Evolutionary conservation across 2,113 vertebrate species (phyloP).

Genomic region (Lanius collurio): DNA sequence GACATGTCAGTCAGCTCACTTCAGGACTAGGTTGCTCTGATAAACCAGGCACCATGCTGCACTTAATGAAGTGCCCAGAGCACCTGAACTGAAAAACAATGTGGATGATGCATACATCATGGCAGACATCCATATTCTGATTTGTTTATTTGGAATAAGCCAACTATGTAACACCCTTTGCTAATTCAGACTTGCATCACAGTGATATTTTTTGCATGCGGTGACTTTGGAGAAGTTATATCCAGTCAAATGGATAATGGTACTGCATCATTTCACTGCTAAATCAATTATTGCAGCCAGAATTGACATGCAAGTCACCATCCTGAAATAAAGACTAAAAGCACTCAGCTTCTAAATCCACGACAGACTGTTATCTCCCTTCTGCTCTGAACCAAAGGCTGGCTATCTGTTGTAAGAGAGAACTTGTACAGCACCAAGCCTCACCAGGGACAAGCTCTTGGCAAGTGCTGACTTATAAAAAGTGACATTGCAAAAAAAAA

Average conservation of each 20-base stretch:
- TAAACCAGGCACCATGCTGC: background rate
- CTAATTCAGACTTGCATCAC: background rate
- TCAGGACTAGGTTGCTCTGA: background rate
- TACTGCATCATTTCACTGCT: background rate
- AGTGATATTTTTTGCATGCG: background rate
- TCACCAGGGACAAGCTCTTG: background rate
- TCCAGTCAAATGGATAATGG: background rate
- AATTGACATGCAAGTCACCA: background rate
- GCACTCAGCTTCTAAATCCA: background rate
- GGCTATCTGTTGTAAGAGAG: background rate
- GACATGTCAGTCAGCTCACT: background rate
- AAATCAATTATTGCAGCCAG: background rate
- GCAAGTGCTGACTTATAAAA: background rate
- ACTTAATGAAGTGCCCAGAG: background rate
- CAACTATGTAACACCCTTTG: rapidly evolving
- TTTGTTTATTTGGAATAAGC: background rate
- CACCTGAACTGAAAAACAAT: background rate
- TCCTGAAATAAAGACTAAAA: background rate
- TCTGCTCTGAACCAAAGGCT: background rate
- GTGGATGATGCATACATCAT: background rate
- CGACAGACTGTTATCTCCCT: background rate
- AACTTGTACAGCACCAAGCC: background rate
- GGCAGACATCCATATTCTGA: background rate
- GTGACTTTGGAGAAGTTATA: background rate
- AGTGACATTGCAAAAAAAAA: background rate